Percentiles rank a stretch among this genome's conserved stretches.
Conservation (phyloP, 2,797 vertebrate species). For the Meda fulgida region DNA sequence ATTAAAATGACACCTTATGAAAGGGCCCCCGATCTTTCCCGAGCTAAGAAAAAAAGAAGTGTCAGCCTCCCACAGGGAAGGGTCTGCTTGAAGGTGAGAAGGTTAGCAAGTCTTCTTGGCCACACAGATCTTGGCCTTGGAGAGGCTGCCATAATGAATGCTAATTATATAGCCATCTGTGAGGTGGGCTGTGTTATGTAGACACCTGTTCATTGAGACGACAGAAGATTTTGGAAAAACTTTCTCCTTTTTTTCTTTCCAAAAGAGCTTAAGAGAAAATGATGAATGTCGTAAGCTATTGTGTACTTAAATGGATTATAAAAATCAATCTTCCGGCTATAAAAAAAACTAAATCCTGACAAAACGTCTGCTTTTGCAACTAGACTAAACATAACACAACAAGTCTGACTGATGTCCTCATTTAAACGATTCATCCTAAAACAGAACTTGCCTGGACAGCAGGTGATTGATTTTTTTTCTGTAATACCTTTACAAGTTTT, state of each 20-base stretch:
- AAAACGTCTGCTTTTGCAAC: not conserved
- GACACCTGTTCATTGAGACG: slow-evolving; percentile 81
- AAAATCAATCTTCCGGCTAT: slow-evolving; percentile 8
- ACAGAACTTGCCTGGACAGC: slow-evolving; percentile 58
- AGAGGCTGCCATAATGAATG: slow-evolving; percentile 80
- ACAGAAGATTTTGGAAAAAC: slow-evolving; percentile 65
- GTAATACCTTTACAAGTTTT: slow-evolving; percentile 76
- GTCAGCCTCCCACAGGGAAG: slow-evolving; percentile 65
- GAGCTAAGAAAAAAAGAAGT: slow-evolving; percentile 75
- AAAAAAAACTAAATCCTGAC: not conserved
- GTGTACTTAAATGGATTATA: slow-evolving; percentile 28
- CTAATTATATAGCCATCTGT: slow-evolving; percentile 81
- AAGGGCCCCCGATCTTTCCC: slow-evolving; percentile 75
- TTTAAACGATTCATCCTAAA: slow-evolving; percentile 58
- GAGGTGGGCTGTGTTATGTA: slow-evolving; percentile 79
- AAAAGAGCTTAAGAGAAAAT: slow-evolving; percentile 36
- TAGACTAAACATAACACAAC: slow-evolving; percentile 33
- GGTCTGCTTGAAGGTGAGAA: slow-evolving; percentile 77
- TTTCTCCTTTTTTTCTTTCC: slow-evolving; percentile 54
- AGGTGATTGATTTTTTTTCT: slow-evolving; percentile 71
- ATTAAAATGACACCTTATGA: slow-evolving; percentile 79
- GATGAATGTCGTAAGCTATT: slow-evolving; percentile 18
- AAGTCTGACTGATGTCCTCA: slow-evolving; percentile 48
- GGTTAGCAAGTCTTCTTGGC: slow-evolving; percentile 76
- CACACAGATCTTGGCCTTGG: slow-evolving; percentile 73